These are phyloP conservation scores for Forbesichthys papilliferus DNA, from an alignment of 2,113 vertebrate genomes.

Conservation along the genomic window DNA sequence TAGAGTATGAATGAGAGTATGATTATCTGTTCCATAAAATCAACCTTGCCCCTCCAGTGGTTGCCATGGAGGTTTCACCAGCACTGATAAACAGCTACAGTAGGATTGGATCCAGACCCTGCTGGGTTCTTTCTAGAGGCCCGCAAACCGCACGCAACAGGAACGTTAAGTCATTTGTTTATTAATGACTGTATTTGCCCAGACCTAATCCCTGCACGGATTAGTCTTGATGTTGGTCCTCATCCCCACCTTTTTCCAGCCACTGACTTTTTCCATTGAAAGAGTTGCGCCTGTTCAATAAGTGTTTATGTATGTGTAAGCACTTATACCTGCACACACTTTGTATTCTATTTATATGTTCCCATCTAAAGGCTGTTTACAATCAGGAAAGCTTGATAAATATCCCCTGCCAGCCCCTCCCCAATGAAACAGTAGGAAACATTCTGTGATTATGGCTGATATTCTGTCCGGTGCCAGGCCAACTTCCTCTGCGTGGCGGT, in stretches of 20 bases:
- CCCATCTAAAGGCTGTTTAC: slow-evolving; percentile 40
- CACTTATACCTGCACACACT: slow-evolving; percentile 1
- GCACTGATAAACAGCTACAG: slow-evolving; percentile 67
- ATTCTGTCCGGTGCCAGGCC: slow-evolving; percentile 27
- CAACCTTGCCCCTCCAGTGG: slow-evolving; percentile 38
- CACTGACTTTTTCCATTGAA: slow-evolving; percentile 40
- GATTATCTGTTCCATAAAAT: too few relatives aligned
- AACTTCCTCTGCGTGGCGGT: slow-evolving; percentile 25
- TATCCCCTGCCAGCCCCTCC: slow-evolving; percentile 29
- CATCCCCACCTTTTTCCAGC: slow-evolving; percentile 56
- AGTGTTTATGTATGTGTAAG: slow-evolving; percentile 1
- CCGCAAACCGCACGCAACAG: slow-evolving; percentile 47
- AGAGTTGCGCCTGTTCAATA: neutral
- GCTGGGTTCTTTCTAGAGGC: slow-evolving; percentile 54
- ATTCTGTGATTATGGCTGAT: slow-evolving; percentile 28
- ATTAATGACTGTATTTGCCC: slow-evolving; percentile 60
- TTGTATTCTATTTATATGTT: neutral
- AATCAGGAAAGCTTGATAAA: slow-evolving; percentile 46
- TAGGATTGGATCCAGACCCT: slow-evolving; percentile 72
- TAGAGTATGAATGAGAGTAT: too few relatives aligned
- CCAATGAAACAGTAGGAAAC: slow-evolving; percentile 38
- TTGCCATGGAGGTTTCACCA: slow-evolving; percentile 59
- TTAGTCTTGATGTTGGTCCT: slow-evolving; percentile 52
- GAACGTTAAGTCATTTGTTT: slow-evolving; percentile 72
- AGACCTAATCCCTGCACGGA: slow-evolving; percentile 58